These are phyloP conservation scores for Formica selysi DNA, from an alignment of 1,140 invertebrate species.

Conservation along the genomic window DNA sequence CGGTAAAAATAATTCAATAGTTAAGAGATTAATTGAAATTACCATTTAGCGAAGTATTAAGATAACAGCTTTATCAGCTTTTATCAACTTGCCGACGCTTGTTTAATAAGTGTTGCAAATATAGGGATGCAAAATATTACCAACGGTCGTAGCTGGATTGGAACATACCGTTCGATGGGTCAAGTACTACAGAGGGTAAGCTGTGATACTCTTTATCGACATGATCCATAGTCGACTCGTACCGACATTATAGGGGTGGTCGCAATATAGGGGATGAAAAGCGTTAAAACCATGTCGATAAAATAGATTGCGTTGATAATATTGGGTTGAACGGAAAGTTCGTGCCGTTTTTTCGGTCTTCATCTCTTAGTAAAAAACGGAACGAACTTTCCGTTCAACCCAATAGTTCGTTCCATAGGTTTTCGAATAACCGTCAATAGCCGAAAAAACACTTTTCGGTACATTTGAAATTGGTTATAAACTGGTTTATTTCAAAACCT, in stretches of 20 bases:
- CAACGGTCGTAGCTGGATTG: neutral
- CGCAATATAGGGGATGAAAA: neutral
- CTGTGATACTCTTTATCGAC: neutral
- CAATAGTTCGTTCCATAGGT: too few species aligned
- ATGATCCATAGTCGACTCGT: neutral
- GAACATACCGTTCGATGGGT: neutral
- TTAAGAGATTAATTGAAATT: neutral
- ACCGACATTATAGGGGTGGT: neutral
- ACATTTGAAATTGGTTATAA: too few species aligned
- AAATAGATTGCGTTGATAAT: slow-evolving; percentile 7
- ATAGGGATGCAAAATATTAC: slow-evolving; percentile 39
- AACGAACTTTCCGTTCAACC: too few species aligned
- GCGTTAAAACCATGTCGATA: slow-evolving; percentile 20
- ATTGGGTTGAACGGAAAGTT: too few species aligned
- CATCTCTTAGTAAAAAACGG: too few species aligned
- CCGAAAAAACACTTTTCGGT: too few species aligned
- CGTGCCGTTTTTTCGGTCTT: too few species aligned
- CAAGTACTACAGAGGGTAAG: neutral
- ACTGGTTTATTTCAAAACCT: too few species aligned
- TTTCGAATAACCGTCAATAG: too few species aligned
- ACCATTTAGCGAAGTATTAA: neutral
- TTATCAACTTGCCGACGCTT: slow-evolving; percentile 6
- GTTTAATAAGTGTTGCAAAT: slow-evolving; percentile 12
- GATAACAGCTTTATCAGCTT: neutral
- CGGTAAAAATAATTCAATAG: neutral